Base-by-base conservation (phyloP, 1,140 invertebrate species). In the Drosophila oshimai region DNA sequence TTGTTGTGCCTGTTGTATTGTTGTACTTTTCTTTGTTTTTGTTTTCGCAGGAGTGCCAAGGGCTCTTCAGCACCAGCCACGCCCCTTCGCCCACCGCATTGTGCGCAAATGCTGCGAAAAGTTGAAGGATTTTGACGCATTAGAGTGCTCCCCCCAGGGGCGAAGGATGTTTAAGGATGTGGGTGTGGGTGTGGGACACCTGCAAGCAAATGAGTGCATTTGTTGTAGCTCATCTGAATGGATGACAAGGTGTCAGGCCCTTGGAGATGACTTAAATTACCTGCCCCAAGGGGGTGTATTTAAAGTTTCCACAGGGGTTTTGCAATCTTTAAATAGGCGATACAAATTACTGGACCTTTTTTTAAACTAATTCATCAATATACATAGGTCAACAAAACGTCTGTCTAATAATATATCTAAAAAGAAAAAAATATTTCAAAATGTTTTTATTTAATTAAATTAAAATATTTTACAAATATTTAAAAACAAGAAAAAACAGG, bases 61-160 rank as follows among this genome's bases (percentile, higher is more conserved):
- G 65, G 49, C 80, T 39, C 80, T 86, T 60, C 55, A 76, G 67
- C 65, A 51, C 44, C 57, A 54, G 74, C 57, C 53, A 78, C 39
- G 57, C 62, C 74, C 22, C 29, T 12, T 10, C 18, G 7, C 49
- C 51, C 53, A 47, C 74, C 74, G 44, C 37, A 57, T 55, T 84
- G 47, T 61, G 57, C 68, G 57, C 72, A 80, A 80, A 80, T 60
- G 72, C 77, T 84, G 78, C 76, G 80, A 86, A 80, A 86, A 86
- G 80, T 86, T 86, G 81, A 86, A 86, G 80, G 80, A 86, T 86
- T 86, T 86, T 87, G 72, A 86, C 80, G 81, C 80, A 73, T 84
- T 86, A 80, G 65, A 72, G 50, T 73, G 65, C 39, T 53, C 20
- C 53, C 53, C 67, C 46, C 29, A 49, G 47, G 39, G 36, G 24